Evolutionary conservation across 2,113 vertebrate species (phyloP), one percentile per base, ranked within the genome.

Genomic region (Lepus europaeus): DNA sequence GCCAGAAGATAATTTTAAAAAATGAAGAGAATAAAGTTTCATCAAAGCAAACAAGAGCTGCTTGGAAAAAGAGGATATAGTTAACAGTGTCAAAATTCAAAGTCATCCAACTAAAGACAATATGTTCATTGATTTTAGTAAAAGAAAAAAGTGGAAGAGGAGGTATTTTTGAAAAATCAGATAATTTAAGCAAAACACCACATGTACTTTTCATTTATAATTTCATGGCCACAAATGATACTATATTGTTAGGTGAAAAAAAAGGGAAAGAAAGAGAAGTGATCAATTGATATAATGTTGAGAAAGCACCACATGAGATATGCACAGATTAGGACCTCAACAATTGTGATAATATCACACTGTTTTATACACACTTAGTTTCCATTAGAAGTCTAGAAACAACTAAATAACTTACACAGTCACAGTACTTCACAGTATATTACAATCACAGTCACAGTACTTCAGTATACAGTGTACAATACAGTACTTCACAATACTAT

Each of bases 31-130:
- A 20, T 85, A 23, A 61, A 6, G 49, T 20, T 36, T 69, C 36
- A 86, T 87, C 49, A 19, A 6, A 45, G 27, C 9, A 61, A 86
- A n/a, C 23, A 76, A 78, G 87, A 88, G 36, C 17, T 90, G 33
- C 27, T 33, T 85, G 73, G 23, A 39, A 95, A 59, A 81, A 29
- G 9, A 80, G 25, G 45, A 87, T 19, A 56, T 51, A n/a, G 19
- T 84, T 49, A 84, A 51, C 56, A 93, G 39, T n/a, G 20, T 49
- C 56, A 72, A 87, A 91, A 80, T 63, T 85, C n/a, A 70, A 84
- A 56, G 5, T 39, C 61, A n/a, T 74, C 13, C 31, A 82, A 88
- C 39, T 77, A 61, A 70, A 49, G 8, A 79, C 91, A 66, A 87
- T 73, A 2, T 29, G 17, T 61, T 53, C 20, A 25, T 3, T 84